These are phyloP conservation scores for Myiotriccus ornatus DNA, from an alignment of 2,797 vertebrate species.

Conservation along the genomic window DNA sequence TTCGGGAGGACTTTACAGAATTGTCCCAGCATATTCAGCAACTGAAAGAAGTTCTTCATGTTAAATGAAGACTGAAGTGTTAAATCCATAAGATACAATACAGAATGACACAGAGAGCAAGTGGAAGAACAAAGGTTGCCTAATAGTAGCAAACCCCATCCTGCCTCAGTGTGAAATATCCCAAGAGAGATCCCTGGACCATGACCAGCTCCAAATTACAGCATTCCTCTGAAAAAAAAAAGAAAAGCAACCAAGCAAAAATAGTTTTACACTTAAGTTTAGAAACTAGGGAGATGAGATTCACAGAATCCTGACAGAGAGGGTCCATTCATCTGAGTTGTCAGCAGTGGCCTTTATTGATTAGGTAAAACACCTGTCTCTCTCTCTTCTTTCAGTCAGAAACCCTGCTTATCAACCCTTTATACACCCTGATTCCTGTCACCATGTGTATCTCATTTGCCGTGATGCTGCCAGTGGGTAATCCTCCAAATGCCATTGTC, in stretches of 20 bases:
- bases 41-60: background rate
- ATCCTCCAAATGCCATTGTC: conserved; percentile 97
- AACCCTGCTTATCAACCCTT: conserved; percentile 91
- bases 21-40: background rate
- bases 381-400: conserved; percentile 83
- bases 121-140: background rate
- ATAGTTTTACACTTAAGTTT: rapidly evolving
- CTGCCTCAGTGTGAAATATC: background rate
- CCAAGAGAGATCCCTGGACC: background rate
- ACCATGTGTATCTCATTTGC: conserved; percentile 98
- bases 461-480: conserved; percentile 98
- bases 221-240: background rate
- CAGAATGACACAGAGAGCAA: background rate
- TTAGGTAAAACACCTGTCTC: background rate
- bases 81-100: background rate
- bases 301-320: background rate
- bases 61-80: background rate
- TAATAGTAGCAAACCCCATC: background rate
- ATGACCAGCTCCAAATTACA: background rate
- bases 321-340: background rate
- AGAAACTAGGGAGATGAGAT: background rate
- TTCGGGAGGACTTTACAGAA: background rate
- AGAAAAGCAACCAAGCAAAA: background rate
- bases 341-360: background rate
- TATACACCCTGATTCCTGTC: conserved; percentile 95